These are phyloP conservation scores for Esox masquinongy DNA, from an alignment of 2,797 vertebrate species.

Conservation along the genomic window DNA sequence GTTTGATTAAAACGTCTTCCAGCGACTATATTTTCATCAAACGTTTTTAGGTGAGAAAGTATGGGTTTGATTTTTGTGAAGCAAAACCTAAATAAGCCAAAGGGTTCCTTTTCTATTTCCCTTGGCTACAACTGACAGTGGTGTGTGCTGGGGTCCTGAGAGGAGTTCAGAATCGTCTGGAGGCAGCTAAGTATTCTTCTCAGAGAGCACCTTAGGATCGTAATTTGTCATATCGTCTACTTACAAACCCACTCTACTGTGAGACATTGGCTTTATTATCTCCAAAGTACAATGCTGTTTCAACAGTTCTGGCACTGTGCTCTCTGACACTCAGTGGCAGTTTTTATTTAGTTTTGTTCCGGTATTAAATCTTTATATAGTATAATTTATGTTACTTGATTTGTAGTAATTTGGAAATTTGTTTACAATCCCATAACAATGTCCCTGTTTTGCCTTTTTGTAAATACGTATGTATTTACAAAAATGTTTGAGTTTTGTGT, in stretches of 20 bases:
- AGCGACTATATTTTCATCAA: background rate
- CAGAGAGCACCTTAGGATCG: conserved; percentile 42
- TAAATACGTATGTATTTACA: no score
- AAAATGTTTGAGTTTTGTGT: no score
- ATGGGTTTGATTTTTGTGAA: conserved; percentile 22
- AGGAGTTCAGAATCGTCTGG: conserved; percentile 37
- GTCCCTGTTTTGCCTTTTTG: no score
- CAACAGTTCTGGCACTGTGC: conserved; percentile 14
- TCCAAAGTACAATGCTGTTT: conserved; percentile 47
- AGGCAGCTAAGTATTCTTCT: conserved; percentile 40
- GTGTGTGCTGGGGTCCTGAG: conserved; percentile 4
- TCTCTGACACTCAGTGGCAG: conserved; percentile 1
- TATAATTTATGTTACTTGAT: background rate
- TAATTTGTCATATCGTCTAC: conserved; percentile 29
- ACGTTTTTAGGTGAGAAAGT: conserved; percentile 13
- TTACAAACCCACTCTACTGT: conserved; percentile 41
- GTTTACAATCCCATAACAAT: no score
- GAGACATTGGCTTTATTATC: conserved; percentile 57
- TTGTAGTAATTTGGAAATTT: no score
- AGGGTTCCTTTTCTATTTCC: conserved; percentile 22
- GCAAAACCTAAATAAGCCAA: conserved; percentile 10
- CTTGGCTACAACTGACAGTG: conserved; percentile 18
- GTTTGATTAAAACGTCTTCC: no score
- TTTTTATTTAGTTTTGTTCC: conserved; percentile 10
- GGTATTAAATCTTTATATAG: background rate